Conservation (phyloP, 2,888 invertebrate species). For the Macrophya alboannulata region DNA sequence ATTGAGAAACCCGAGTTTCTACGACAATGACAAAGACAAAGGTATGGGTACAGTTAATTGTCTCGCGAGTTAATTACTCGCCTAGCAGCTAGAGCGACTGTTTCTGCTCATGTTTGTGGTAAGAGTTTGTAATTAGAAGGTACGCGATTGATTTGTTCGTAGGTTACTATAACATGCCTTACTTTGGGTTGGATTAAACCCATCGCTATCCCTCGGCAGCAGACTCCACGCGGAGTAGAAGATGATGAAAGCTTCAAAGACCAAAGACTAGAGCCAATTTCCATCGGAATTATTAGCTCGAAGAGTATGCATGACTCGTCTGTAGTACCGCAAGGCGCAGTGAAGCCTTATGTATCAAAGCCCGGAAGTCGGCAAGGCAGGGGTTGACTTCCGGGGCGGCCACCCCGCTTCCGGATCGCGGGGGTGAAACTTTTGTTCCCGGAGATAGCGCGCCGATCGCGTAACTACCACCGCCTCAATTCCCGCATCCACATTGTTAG, state of each 20-base stretch:
- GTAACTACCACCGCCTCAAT: slow-evolving; percentile 55
- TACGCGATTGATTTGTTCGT: slow-evolving; percentile 43
- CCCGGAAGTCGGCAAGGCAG: slow-evolving; percentile 67
- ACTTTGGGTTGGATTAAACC: background rate
- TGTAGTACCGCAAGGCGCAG: slow-evolving; percentile 43
- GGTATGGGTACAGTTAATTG: slow-evolving; percentile 49
- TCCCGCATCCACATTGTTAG: slow-evolving; percentile 50
- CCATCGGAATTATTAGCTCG: slow-evolving; percentile 70
- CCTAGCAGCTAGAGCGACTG: slow-evolving; percentile 37
- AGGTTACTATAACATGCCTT: background rate
- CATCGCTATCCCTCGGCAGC: slow-evolving; percentile 21
- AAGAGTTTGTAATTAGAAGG: slow-evolving; percentile 51
- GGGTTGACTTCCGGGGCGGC: slow-evolving; percentile 63
- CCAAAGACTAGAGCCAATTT: slow-evolving; percentile 64
- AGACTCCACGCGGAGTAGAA: slow-evolving; percentile 37
- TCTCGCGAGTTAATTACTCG: slow-evolving; percentile 48
- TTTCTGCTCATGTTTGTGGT: slow-evolving; percentile 32
- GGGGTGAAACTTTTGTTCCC: slow-evolving; percentile 66
- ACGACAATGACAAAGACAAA: slow-evolving; percentile 33
- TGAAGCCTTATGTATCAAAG: slow-evolving; percentile 55
- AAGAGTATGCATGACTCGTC: slow-evolving; percentile 58
- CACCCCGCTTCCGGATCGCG: slow-evolving; percentile 64
- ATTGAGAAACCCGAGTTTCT: slow-evolving; percentile 49
- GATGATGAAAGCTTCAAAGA: slow-evolving; percentile 53
- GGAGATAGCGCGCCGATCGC: slow-evolving; percentile 68